phyloP scores from a whole-genome alignment of 2,113 vertebrate species.

The Columba janthina region DNA sequence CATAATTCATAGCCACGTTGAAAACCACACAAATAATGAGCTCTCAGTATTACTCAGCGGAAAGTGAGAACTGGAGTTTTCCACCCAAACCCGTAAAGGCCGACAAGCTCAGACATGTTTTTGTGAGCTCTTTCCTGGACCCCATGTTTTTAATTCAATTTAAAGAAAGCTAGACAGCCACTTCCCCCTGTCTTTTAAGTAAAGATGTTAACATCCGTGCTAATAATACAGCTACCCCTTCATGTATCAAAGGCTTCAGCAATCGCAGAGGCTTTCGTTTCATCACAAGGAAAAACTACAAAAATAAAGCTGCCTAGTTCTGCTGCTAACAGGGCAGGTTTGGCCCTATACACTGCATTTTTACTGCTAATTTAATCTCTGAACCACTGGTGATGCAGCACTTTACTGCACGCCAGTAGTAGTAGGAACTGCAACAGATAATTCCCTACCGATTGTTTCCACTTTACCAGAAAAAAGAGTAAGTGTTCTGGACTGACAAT shows the following conservation, averaged over 20 bases:
- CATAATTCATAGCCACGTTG: constrained; percentile 35
- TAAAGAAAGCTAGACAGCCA: constrained; percentile 41
- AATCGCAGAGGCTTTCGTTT: not conserved
- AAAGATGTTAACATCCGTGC: not conserved
- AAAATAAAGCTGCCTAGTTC: not conserved
- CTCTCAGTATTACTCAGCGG: constrained; percentile 59
- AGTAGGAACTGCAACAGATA: not conserved
- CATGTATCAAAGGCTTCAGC: not conserved
- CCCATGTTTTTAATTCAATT: constrained; percentile 5
- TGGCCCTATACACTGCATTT: not conserved
- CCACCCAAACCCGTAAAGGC: constrained; percentile 43
- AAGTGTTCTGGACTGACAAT: not conserved
- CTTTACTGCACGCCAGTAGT: not conserved
- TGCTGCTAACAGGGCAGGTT: not conserved
- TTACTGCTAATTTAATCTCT: not conserved
- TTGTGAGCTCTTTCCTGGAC: constrained; percentile 37
- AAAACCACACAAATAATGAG: constrained; percentile 52
- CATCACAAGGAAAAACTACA: not conserved
- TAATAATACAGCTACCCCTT: constrained; percentile 21
- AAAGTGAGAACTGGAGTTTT: constrained; percentile 66
- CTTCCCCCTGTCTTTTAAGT: constrained; percentile 10
- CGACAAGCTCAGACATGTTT: constrained; percentile 55
- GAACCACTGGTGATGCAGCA: not conserved
- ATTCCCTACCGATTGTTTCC: not conserved
- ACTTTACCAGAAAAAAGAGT: not conserved